Percentiles rank a stretch among this genome's conserved stretches.
Conservation (phyloP, 1,140 invertebrate species). For the Metaphire vulgaris region DNA sequence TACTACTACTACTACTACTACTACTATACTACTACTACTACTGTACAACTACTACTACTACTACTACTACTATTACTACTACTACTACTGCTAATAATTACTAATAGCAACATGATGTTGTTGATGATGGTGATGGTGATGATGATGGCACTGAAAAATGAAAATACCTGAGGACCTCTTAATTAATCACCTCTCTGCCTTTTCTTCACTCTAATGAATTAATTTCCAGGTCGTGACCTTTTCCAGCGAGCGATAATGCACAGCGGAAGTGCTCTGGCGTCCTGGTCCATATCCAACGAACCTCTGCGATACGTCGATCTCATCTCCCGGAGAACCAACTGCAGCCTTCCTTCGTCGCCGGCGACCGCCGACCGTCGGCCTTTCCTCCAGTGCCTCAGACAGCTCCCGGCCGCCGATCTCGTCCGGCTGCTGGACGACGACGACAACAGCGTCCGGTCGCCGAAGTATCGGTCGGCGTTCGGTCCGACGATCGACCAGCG, state of each 20-base stretch:
- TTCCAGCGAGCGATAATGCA: slow-evolving; percentile 90
- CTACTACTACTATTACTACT: too few relatives aligned
- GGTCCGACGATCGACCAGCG: slow-evolving; percentile 63
- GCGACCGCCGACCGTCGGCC: background rate
- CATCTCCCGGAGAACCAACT: slow-evolving; percentile 63
- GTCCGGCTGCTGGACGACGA: too few relatives aligned
- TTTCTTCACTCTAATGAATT: too few relatives aligned
- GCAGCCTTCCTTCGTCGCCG: background rate
- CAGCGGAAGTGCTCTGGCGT: slow-evolving; percentile 87
- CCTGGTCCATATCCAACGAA: slow-evolving; percentile 82
- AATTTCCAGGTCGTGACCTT: slow-evolving; percentile 64
- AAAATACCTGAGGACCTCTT: too few relatives aligned
- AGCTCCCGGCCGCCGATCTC: slow-evolving; percentile 69
- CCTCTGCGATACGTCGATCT: slow-evolving; percentile 77
- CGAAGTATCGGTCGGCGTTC: slow-evolving; percentile 61
- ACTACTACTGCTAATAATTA: too few relatives aligned
- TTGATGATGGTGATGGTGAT: too few relatives aligned
- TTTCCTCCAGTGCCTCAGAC: slow-evolving; percentile 68
- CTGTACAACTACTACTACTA: too few relatives aligned
- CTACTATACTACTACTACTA: too few relatives aligned
- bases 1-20: too few relatives aligned
- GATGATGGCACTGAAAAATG: too few relatives aligned
- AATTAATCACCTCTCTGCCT: too few relatives aligned
- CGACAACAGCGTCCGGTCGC: slow-evolving; percentile 57
- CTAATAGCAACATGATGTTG: too few relatives aligned